phyloP scores from a whole-genome alignment of 2,888 invertebrate genomes.

The Encarsia formosa region DNA sequence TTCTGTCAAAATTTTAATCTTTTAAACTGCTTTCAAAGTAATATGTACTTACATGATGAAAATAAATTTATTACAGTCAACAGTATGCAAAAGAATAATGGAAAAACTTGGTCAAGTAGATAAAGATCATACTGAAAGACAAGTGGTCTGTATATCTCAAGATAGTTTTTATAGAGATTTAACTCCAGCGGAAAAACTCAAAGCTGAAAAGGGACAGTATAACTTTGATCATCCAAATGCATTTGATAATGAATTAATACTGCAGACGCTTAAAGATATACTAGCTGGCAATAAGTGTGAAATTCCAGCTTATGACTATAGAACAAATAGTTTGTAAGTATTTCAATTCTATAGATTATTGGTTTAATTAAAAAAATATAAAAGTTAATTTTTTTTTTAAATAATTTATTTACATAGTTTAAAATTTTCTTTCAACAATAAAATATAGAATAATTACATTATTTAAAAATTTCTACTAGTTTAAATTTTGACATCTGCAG shows the following conservation, averaged over 20 bases:
- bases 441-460: no score
- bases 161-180: conserved; percentile 95
- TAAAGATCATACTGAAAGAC: conserved; percentile 80
- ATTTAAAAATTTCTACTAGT: no score
- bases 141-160: conserved; percentile 92
- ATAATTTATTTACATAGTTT: no score
- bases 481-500: no score
- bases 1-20: no score
- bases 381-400: no score
- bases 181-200: conserved; percentile 71
- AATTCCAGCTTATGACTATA: conserved; percentile 92
- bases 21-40: no score
- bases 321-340: conserved; percentile 79
- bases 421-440: no score
- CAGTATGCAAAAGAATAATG: conserved; percentile 96
- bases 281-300: conserved; percentile 81
- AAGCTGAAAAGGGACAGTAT: conserved; percentile 85
- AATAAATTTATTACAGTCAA: conserved; percentile 73
- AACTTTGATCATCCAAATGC: conserved; percentile 99
- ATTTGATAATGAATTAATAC: conserved; percentile 84
- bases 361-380: no score
- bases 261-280: conserved; percentile 75
- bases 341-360: not conserved
- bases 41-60: no score
- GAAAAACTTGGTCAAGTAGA: conserved; percentile 91